These are phyloP conservation scores for Dexiosoma caninum DNA, from an alignment of 2,888 invertebrate genomes.

Conservation along the genomic window DNA sequence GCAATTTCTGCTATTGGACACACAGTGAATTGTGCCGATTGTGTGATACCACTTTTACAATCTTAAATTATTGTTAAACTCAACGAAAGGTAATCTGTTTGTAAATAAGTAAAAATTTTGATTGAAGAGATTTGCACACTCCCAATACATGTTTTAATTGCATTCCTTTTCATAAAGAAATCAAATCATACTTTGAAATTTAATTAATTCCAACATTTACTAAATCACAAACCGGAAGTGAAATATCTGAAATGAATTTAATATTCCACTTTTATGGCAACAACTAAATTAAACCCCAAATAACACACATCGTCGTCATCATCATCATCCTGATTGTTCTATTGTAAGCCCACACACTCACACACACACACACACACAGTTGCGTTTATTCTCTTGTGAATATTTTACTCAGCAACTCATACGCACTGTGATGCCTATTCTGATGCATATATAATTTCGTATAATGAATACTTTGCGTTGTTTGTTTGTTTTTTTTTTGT, in stretches of 20 bases:
- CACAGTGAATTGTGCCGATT: no score
- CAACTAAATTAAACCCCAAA: conserved; percentile 2
- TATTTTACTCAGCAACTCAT: conserved; percentile 20
- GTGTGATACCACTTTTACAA: no score
- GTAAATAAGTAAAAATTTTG: neutral
- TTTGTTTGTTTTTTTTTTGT: conserved; percentile 38
- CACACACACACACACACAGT: neutral
- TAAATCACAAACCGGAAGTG: neutral
- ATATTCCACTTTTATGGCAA: neutral
- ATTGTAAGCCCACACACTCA: neutral
- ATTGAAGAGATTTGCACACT: neutral
- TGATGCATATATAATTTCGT: conserved; percentile 46
- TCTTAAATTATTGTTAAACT: neutral
- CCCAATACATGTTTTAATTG: neutral
- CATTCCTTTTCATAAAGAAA: neutral
- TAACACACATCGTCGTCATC: conserved; percentile 19
- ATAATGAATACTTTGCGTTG: conserved; percentile 53
- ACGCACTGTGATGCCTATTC: conserved; percentile 34
- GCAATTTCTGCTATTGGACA: no score
- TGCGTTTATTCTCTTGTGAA: neutral
- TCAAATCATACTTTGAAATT: neutral
- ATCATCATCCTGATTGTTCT: neutral
- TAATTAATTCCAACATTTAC: neutral
- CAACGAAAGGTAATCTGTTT: no score
- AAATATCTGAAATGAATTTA: neutral